Percentiles rank a stretch among this genome's conserved stretches.
phyloP scores from a whole-genome alignment of 2,888 invertebrate genomes.

The Endotricha flammealis region DNA sequence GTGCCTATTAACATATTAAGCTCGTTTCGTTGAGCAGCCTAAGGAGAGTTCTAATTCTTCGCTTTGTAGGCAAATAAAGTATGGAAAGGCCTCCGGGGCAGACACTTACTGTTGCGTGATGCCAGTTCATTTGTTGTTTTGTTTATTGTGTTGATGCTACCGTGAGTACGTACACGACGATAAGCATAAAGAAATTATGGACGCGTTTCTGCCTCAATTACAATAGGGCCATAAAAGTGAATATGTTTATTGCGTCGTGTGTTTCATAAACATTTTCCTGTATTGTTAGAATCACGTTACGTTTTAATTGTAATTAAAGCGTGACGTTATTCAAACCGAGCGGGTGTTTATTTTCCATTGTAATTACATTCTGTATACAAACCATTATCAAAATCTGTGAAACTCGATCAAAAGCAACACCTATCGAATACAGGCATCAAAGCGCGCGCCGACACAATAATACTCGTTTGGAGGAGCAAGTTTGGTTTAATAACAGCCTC shows the following conservation, averaged over 20 bases:
- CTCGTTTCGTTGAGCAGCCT: conserved; percentile 23
- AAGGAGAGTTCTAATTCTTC: conserved; percentile 2
- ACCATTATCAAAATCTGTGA: neutral
- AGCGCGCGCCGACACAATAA: conserved; percentile 26
- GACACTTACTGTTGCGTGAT: conserved; percentile 3
- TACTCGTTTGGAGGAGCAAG: conserved; percentile 36
- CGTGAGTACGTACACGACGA: neutral
- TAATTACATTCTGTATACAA: conserved; percentile 3
- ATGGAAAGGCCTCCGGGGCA: neutral
- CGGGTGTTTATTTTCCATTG: neutral
- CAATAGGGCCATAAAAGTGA: neutral
- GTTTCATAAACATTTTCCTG: neutral
- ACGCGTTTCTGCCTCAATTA: neutral
- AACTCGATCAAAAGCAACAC: conserved; percentile 5
- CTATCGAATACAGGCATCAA: conserved; percentile 6
- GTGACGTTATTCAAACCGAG: neutral
- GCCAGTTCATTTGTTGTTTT: neutral
- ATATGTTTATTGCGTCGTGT: neutral
- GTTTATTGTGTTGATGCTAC: conserved; percentile 5
- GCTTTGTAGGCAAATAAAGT: conserved; percentile 1
- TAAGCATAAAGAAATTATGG: neutral
- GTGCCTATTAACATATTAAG: conserved; percentile 41
- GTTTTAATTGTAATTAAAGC: neutral
- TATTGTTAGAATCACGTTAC: neutral
- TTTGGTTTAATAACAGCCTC: conserved; percentile 42